Percentiles rank a stretch among this genome's conserved stretches.
Conservation (phyloP, 1,140 invertebrate species). For the Leptopilina clavipes region DNA sequence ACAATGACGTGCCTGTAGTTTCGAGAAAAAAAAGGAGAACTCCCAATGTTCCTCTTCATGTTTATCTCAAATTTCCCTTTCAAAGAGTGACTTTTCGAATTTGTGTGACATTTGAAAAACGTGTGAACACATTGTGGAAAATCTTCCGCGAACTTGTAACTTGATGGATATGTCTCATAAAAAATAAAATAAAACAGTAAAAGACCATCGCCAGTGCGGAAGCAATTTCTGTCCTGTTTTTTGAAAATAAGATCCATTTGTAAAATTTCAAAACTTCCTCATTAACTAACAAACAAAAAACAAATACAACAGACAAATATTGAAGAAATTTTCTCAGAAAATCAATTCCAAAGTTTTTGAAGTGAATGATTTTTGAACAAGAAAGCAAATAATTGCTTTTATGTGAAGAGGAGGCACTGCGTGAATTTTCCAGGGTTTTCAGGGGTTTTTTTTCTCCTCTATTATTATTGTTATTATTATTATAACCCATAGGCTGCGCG, state of each 20-base stretch:
- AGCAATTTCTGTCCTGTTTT: too few species aligned
- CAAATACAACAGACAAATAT: background rate
- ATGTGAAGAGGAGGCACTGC: conserved; percentile 1
- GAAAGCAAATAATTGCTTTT: conserved; percentile 16
- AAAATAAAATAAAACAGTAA: background rate
- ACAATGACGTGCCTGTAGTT: background rate
- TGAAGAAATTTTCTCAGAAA: background rate
- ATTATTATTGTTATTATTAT: too few species aligned
- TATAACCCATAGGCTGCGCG: too few species aligned
- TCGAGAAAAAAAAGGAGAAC: background rate
- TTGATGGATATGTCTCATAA: background rate
- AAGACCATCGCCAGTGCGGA: background rate
- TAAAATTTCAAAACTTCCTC: too few species aligned
- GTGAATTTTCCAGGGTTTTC: background rate
- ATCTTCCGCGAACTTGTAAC: conserved; percentile 1
- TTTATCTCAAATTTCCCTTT: conserved; percentile 22
- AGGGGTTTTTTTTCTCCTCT: too few species aligned
- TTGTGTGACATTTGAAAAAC: conserved; percentile 21
- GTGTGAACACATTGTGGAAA: background rate
- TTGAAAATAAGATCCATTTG: too few species aligned
- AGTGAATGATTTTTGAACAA: background rate
- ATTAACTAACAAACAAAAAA: background rate
- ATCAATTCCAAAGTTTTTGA: background rate
- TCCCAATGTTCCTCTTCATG: background rate
- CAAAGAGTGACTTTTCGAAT: conserved; percentile 17